A percentile compares a stretch with the other conserved stretches of the same genome.
phyloP scores from a whole-genome alignment of 2,888 invertebrate genomes.

The Galerucella calmariensis region DNA sequence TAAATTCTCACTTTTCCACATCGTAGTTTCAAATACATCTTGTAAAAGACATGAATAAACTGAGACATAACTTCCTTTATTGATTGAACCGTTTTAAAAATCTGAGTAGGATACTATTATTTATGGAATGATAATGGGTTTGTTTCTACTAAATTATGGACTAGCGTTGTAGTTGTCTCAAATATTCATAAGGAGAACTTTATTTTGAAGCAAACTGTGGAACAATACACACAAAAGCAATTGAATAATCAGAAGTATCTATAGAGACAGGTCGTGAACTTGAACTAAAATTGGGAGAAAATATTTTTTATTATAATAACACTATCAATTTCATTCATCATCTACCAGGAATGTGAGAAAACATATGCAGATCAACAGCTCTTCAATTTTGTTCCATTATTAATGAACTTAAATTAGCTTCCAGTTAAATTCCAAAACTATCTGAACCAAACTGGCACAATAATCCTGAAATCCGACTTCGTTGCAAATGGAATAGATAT shows the following conservation, averaged over 20 bases:
- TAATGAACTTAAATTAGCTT: no score
- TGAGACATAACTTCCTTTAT: background rate
- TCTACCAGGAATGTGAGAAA: no score
- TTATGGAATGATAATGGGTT: background rate
- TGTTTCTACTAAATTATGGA: background rate
- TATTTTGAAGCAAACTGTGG: background rate
- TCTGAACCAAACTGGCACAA: background rate
- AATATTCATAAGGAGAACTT: background rate
- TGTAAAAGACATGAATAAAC: background rate
- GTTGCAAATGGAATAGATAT: conserved; percentile 19
- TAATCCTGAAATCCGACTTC: background rate
- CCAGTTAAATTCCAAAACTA: background rate
- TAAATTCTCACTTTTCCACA: no score
- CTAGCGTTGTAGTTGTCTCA: background rate
- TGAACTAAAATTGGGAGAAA: no score
- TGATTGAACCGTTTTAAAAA: background rate
- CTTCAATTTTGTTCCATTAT: no score
- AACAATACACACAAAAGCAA: background rate
- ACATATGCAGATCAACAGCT: no score
- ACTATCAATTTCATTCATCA: no score
- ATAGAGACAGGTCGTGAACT: no score
- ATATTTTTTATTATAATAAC: background rate
- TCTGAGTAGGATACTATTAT: background rate
- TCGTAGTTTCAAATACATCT: no score
- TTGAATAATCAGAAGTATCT: background rate